Percentiles rank a stretch among this genome's conserved stretches.
Conservation (phyloP, 2,888 invertebrate genomes). For the Pteria penguin region DNA sequence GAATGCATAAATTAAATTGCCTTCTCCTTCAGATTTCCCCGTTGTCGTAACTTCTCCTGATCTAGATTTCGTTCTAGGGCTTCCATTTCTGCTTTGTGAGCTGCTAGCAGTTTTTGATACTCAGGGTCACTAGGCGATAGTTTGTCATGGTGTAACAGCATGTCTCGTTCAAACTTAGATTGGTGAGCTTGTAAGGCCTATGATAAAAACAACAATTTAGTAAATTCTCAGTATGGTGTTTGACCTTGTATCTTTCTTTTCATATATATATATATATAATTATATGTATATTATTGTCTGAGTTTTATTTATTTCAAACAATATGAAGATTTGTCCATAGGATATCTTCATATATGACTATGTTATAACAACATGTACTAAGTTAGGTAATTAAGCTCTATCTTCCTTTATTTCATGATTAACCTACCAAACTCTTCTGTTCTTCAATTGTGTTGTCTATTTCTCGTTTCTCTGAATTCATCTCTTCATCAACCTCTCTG, state of each 20-base stretch:
- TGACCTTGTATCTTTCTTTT: no score
- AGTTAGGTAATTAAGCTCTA: no score
- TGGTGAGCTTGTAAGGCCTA: conserved; percentile 73
- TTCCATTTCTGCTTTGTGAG: conserved; percentile 68
- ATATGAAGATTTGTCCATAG: no score
- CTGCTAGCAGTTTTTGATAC: conserved; percentile 67
- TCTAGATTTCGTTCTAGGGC: conserved; percentile 67
- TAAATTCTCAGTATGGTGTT: no score
- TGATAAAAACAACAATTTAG: no score
- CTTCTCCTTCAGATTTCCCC: conserved; percentile 67
- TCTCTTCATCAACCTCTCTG: conserved; percentile 60
- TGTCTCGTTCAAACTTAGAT: conserved; percentile 75
- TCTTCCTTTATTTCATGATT: no score
- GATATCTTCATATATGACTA: no score
- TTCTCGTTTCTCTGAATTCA: conserved; percentile 51
- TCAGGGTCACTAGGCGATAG: conserved; percentile 68
- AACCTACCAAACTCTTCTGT: conserved; percentile 74
- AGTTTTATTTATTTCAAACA: no score
- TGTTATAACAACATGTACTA: no score
- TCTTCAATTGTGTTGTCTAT: conserved; percentile 68
- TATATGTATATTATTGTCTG: no score
- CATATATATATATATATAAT: no score
- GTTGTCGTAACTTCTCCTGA: conserved; percentile 71
- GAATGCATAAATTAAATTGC: conserved; percentile 52
- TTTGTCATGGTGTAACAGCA: conserved; percentile 71